Evolutionary conservation across 1,140 invertebrate genomes (phyloP), one percentile per base, ranked within the genome.

Genomic region (Helicorthomorpha holstii): DNA sequence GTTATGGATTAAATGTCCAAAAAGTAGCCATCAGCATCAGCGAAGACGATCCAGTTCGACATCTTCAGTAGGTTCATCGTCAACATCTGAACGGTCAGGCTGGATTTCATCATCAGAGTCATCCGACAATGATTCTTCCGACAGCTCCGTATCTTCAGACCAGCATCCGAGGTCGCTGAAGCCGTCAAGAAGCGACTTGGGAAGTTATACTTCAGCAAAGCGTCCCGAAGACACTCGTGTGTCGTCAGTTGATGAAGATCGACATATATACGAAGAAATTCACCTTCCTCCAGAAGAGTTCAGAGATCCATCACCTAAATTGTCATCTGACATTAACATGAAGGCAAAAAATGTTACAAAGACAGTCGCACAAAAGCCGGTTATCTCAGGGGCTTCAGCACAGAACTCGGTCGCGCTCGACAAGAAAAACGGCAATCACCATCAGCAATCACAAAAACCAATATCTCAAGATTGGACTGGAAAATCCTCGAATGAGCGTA

Each of bases 221-320:
- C n/a, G n/a, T n/a, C n/a, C 7, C 7, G 29, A 34, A 7, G 29
- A 16, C 16, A 34, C 29, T 34, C 29, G 7, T 7, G 7, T 25
- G 44, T 25, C 44, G 21, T 22, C 44, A 46, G 19, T 16, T n/a
- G 45, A 29, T 19, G 34, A 21, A 10, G 45, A 48, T 19, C 49
- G 47, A 21, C 51, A 52, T 59, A 75, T 79, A 16, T 81, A 82
- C 59, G 82, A 85, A 61, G 80, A 84, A 60, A 73, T 86, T 3
- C 72, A 77, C 23, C 63, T 83, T 23, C 85, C 85, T 1, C 85
- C 85, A 0, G 81, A 85, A 59, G 83, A 86, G 68, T 88, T 88
- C 59, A 76, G 83, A 63, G 85, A 87, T 68, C 79, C 80, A n/a
- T 34, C 29, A 16, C 29, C 16, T 16, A 7, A 7, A 34, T 34